phyloP scores from a whole-genome alignment of 2,797 vertebrate species.

The Crossoptilon crossoptilon region DNA sequence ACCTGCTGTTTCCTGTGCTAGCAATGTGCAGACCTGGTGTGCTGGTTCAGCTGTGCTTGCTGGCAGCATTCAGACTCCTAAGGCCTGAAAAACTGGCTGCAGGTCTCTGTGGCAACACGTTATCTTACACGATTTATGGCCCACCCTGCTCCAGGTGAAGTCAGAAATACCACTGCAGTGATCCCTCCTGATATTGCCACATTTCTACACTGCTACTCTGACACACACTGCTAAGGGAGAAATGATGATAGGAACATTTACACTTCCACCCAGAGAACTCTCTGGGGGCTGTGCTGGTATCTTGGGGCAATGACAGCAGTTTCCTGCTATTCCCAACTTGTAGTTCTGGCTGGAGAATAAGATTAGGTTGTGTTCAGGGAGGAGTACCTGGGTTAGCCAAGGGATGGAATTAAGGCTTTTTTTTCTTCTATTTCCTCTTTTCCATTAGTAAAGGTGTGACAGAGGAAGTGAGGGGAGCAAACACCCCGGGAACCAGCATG shows the following conservation, averaged over 20 bases:
- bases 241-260: neutral
- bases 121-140: slow-evolving; percentile 12
- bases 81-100: slow-evolving; percentile 57
- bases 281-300: neutral
- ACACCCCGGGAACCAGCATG: neutral
- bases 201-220: neutral
- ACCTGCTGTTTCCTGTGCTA: neutral
- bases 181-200: fast-evolving
- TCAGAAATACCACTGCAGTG: slow-evolving; percentile 25
- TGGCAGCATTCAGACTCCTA: neutral
- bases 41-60: neutral
- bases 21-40: neutral
- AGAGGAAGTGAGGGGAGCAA: neutral
- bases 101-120: neutral
- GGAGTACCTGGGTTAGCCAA: neutral
- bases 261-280: neutral
- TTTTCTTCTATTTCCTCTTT: neutral
- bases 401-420: neutral
- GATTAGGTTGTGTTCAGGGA: neutral
- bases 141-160: neutral
- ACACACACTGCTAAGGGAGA: neutral
- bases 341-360: neutral
- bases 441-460: neutral
- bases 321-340: neutral
- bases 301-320: fast-evolving